Base-by-base conservation (phyloP, 2,113 vertebrate genomes). In the Dermatemys mawii region DNA sequence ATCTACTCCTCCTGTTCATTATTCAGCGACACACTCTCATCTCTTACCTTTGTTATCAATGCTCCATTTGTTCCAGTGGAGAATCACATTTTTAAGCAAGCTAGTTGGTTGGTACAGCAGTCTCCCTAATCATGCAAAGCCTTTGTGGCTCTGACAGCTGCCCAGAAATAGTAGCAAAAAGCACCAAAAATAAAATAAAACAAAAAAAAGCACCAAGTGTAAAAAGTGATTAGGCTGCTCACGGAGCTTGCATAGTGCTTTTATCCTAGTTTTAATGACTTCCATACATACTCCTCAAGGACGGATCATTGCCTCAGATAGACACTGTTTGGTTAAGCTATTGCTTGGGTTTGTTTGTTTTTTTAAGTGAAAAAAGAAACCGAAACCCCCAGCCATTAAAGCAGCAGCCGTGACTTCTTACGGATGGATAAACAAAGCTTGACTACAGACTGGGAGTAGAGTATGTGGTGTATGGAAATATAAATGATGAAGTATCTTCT, bases 151-250 rank as follows among this genome's bases (percentile, higher is more conserved):
- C 54, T 70, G 83, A 73, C 38, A 82, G 12, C 48, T 57, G 51
- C 51, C 79, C 83, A 63, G 57, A 51, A 93, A 87, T 75, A 67
- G 41, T 81, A 89, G 41, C 35, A 93, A 87, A 92, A 87, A 93
- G 50, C 14, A 79, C 51, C 53, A 24, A 63, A 91, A 55, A 32
- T 2, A 48, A 48, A 48, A 48, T 9, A 6, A 48, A 8, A 48
- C 8, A 48, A 10, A 48, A 48, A 48, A 54, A 21, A 57, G 29
- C 22, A 2, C 73, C 41, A 16, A 76, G 10, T 29, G 13, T 76
- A 79, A 38, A 21, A 73, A 78, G 10, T 2, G 35, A 26, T 50
- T n/a, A 88, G 70, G 83, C 5, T 91, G 35, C 13, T 78, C 73
- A 27, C 73, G 17, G 84, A 83, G 32, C 16, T 46, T 44, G 24